These are phyloP conservation scores for Diglossa cyanea DNA, from an alignment of 2,797 vertebrate species.

Conservation along the genomic window DNA sequence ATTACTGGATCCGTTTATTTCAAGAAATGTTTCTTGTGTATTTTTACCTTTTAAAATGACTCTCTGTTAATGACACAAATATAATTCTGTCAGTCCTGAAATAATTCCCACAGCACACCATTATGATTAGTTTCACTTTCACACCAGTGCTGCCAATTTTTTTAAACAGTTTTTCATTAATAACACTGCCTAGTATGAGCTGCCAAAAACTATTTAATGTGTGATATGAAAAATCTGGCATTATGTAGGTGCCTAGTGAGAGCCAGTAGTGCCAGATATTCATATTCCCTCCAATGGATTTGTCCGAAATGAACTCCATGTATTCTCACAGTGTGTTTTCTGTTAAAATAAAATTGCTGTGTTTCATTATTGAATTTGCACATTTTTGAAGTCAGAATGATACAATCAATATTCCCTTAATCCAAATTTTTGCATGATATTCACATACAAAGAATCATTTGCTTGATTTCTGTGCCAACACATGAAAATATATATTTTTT, in stretches of 20 bases:
- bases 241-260: not conserved
- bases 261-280: not conserved
- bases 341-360: not conserved
- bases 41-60: conserved; percentile 28
- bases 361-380: conserved; percentile 1
- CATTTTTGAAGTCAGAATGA: not conserved
- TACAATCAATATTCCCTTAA: not conserved
- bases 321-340: not conserved
- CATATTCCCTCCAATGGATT: not conserved
- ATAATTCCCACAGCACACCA: conserved; percentile 2
- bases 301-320: not conserved
- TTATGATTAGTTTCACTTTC: conserved; percentile 28
- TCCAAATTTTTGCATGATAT: not conserved
- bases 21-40: not conserved
- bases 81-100: conserved; percentile 15
- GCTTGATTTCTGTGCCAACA: not conserved
- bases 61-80: conserved; percentile 16
- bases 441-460: not conserved
- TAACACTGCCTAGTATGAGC: not conserved
- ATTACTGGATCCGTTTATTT: conserved; percentile 24
- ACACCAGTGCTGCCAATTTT: conserved; percentile 25
- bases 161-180: conserved; percentile 35
- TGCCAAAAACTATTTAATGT: conserved; percentile 38
- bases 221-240: conserved; percentile 13
- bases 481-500: not conserved